Conservation (phyloP, 53 echinoderm and acorn worm genomes). For the Echinarachnius parma region DNA sequence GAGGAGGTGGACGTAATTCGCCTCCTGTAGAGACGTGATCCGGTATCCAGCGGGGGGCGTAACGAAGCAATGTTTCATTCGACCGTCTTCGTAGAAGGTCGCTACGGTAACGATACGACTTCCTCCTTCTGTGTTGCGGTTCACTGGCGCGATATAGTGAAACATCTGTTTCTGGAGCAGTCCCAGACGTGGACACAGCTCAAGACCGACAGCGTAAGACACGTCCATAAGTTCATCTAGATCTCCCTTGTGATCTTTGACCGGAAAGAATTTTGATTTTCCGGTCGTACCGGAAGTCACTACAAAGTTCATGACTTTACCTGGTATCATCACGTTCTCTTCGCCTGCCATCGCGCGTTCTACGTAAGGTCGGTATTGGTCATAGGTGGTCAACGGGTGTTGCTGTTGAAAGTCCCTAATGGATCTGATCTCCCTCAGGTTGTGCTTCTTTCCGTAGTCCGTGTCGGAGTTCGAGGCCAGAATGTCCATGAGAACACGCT, state of each 20-base stretch:
- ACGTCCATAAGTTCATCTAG: not conserved
- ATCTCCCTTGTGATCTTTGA: not conserved
- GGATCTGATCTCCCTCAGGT: constrained; percentile 39
- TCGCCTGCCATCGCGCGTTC: constrained; percentile 62
- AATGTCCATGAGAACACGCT: constrained; percentile 31
- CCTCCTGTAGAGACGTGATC: constrained; percentile 39
- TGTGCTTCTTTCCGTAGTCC: constrained; percentile 45
- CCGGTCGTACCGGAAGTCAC: constrained; percentile 74
- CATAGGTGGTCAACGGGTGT: constrained; percentile 66
- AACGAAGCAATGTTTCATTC: not conserved
- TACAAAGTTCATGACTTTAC: constrained; percentile 18
- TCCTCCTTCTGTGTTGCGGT: constrained; percentile 25
- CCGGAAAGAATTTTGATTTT: constrained; percentile 13
- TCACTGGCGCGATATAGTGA: constrained; percentile 1
- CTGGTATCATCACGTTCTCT: constrained; percentile 54
- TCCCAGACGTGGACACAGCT: not conserved
- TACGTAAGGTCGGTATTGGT: constrained; percentile 56
- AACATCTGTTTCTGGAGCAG: constrained; percentile 3
- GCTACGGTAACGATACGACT: constrained; percentile 8
- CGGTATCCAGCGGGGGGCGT: constrained; percentile 47
- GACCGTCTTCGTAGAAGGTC: not conserved
- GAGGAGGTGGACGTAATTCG: constrained; percentile 63
- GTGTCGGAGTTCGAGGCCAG: constrained; percentile 49
- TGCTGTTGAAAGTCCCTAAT: constrained; percentile 42
- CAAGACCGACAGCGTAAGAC: not conserved